Conservation (phyloP, 2,888 invertebrate species). For the Noctua fimbriata region DNA sequence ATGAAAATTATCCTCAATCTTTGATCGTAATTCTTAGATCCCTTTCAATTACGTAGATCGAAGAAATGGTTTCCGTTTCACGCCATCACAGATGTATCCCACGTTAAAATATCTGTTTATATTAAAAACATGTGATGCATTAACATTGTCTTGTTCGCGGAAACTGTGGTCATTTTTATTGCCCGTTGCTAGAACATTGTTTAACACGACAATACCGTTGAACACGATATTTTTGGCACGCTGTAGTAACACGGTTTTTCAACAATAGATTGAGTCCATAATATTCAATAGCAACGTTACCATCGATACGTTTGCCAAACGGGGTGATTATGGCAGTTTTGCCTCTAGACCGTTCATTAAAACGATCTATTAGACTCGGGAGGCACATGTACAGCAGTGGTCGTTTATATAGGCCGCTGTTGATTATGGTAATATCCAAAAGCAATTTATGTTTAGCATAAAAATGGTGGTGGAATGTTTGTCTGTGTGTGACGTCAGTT, state of each 20-base stretch:
- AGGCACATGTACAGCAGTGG: constrained; percentile 25
- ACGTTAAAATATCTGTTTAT: constrained; percentile 60
- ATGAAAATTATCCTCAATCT: constrained; percentile 30
- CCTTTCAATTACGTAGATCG: constrained; percentile 43
- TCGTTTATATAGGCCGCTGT: constrained; percentile 31
- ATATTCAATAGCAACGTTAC: constrained; percentile 34
- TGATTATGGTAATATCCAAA: constrained; percentile 34
- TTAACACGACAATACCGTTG: constrained; percentile 46
- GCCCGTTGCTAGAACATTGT: constrained; percentile 44
- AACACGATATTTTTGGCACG: constrained; percentile 45
- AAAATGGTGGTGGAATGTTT: constrained; percentile 39
- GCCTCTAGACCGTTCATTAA: constrained; percentile 20
- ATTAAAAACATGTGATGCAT: constrained; percentile 53
- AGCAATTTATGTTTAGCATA: constrained; percentile 48
- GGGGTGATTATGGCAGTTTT: constrained; percentile 30
- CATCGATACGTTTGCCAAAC: constrained; percentile 35
- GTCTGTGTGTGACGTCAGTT: constrained; percentile 48
- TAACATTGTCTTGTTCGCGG: constrained; percentile 69
- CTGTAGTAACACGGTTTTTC: constrained; percentile 38
- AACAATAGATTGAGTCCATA: constrained; percentile 23
- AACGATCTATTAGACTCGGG: constrained; percentile 35
- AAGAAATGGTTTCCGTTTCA: constrained; percentile 53
- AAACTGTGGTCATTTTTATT: constrained; percentile 76
- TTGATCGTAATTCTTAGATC: constrained; percentile 36
- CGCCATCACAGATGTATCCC: constrained; percentile 42